A percentile compares a stretch with the other conserved stretches of the same genome.
Conservation (phyloP, 2,113 vertebrate species). For the Lepidothrix coronata region DNA sequence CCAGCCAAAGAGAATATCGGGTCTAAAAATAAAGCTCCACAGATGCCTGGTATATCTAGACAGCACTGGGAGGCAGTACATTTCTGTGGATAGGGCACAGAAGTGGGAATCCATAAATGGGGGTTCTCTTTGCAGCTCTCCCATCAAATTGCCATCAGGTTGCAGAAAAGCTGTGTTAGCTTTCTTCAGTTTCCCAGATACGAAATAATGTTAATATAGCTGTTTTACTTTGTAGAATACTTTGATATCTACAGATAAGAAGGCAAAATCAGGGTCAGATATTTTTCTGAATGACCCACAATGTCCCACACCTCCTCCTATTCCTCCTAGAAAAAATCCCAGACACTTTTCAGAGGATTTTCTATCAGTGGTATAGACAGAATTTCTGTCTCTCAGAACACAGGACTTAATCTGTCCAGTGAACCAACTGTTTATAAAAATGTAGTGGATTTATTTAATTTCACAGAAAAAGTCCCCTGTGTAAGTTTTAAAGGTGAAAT, state of each 20-base stretch:
- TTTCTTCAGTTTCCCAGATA: not conserved
- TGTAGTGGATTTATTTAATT: not conserved
- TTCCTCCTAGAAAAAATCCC: not conserved
- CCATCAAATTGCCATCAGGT: not conserved
- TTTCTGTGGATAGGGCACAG: slow-evolving; percentile 1
- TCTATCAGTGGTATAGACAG: not conserved
- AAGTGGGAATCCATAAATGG: not conserved
- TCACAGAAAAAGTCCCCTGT: not conserved
- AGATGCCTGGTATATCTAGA: not conserved
- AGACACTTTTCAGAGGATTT: not conserved
- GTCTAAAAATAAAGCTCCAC: slow-evolving; percentile 34
- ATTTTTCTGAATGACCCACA: not conserved
- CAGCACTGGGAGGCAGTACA: slow-evolving; percentile 57
- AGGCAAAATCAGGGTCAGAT: not conserved
- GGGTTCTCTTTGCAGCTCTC: slow-evolving; percentile 6
- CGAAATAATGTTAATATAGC: not conserved
- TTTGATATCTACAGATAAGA: not conserved
- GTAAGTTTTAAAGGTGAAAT: not conserved
- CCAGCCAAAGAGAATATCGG: slow-evolving; percentile 16
- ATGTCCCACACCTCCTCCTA: not conserved
- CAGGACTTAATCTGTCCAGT: not conserved
- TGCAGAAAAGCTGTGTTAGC: not conserved
- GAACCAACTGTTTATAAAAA: not conserved
- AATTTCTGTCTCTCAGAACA: not conserved
- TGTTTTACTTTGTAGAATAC: not conserved